Evolutionary conservation across 2,113 vertebrate genomes (phyloP).

Genomic region (Lethenteron camtschaticum): DNA sequence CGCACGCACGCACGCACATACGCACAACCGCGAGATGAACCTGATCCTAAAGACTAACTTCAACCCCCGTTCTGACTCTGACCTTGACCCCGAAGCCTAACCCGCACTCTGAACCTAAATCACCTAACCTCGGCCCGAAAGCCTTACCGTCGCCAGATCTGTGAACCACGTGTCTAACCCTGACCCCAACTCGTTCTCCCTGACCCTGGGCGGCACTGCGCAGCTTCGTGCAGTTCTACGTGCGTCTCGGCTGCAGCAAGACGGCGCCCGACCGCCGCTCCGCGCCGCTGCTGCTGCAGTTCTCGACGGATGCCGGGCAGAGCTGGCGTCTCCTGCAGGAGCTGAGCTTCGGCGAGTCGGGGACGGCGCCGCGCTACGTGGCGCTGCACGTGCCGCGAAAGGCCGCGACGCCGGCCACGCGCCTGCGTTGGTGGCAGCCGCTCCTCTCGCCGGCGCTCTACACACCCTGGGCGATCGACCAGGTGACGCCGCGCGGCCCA

Average conservation of each 20-base stretch:
- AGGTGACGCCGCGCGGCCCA: conserved; percentile 21
- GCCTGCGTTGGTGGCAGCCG: conserved; percentile 91
- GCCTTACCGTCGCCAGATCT: no score
- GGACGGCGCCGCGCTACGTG: conserved; percentile 69
- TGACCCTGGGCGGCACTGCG: conserved; percentile 7
- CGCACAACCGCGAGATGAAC: no score
- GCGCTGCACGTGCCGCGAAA: conserved; percentile 73
- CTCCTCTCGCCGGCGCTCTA: conserved; percentile 80
- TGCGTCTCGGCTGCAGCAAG: conserved; percentile 83
- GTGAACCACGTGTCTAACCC: no score
- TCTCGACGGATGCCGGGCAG: conserved; percentile 66
- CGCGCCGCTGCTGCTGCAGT: conserved; percentile 77
- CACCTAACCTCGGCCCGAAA: no score
- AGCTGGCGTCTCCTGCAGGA: conserved; percentile 72
- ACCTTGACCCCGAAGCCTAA: no score
- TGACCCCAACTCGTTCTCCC: no score
- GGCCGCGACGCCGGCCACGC: conserved; percentile 47
- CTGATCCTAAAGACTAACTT: no score
- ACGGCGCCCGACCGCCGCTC: conserved; percentile 72
- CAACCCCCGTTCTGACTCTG: no score
- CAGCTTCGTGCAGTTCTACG: conserved; percentile 96
- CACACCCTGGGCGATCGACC: conserved; percentile 84
- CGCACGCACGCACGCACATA: no score
- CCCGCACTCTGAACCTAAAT: no score
- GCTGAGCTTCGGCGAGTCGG: conserved; percentile 85